These are phyloP conservation scores for Panagrolaimus sp. DNA, from an alignment of 1,140 invertebrate genomes.

Conservation along the genomic window DNA sequence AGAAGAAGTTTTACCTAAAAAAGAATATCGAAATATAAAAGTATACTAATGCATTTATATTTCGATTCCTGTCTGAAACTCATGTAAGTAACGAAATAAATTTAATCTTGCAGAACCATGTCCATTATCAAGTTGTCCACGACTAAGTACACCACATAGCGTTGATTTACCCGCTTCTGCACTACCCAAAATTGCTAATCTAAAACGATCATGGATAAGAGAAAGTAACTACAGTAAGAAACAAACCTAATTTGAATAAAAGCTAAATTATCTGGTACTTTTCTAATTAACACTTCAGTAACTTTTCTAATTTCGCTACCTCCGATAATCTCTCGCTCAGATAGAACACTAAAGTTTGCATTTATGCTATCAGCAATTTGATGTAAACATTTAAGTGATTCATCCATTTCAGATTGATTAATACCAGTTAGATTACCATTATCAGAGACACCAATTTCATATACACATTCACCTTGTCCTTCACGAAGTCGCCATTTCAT, in stretches of 20 bases:
- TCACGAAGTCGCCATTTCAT: slow-evolving; percentile 63
- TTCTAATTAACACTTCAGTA: slow-evolving; percentile 81
- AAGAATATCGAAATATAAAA: no score
- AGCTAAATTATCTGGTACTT: slow-evolving; percentile 83
- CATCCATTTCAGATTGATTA: slow-evolving; percentile 71
- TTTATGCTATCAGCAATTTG: slow-evolving; percentile 77
- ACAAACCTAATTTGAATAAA: slow-evolving; percentile 60
- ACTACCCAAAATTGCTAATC: slow-evolving; percentile 40
- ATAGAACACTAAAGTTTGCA: slow-evolving; percentile 64
- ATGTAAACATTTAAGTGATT: slow-evolving; percentile 73
- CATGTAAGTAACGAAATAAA: slow-evolving; percentile 90
- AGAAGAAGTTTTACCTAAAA: slow-evolving; percentile 89
- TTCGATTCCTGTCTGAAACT: slow-evolving; percentile 87
- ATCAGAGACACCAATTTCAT: slow-evolving; percentile 91
- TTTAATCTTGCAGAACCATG: slow-evolving; percentile 84
- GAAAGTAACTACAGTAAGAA: slow-evolving; percentile 14
- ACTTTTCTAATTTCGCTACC: slow-evolving; percentile 58
- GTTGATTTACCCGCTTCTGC: slow-evolving; percentile 51
- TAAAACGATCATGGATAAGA: no score
- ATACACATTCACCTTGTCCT: slow-evolving; percentile 78
- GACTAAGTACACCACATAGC: slow-evolving; percentile 76
- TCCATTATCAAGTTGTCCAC: slow-evolving; percentile 90
- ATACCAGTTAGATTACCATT: slow-evolving; percentile 78
- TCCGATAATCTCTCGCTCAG: background rate
- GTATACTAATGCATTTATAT: no score